Percentiles rank a stretch among this genome's conserved stretches.
Conservation (phyloP, 2,888 invertebrate species). For the Standfussiana lucernea region DNA sequence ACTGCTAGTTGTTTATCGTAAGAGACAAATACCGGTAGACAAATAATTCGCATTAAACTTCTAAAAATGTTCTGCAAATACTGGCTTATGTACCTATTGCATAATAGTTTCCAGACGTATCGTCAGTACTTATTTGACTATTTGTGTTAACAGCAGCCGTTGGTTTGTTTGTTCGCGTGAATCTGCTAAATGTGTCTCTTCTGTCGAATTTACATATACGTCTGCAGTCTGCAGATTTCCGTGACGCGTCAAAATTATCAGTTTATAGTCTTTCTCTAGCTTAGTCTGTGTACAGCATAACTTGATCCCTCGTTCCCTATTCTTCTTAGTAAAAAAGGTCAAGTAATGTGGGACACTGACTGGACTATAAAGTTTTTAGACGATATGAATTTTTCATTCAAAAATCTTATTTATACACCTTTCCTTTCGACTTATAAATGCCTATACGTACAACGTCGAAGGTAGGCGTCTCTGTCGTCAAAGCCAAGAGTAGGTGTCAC, state of each 20-base stretch:
- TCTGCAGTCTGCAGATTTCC: constrained; percentile 19
- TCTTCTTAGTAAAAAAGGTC: neutral
- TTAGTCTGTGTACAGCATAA: neutral
- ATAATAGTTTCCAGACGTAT: constrained; percentile 27
- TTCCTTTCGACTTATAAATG: neutral
- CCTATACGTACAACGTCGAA: neutral
- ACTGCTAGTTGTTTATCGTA: neutral
- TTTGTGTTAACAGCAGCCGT: constrained; percentile 35
- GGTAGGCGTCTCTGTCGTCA: neutral
- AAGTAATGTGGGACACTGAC: neutral
- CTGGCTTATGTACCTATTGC: constrained; percentile 8
- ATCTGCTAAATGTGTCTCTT: constrained; percentile 38
- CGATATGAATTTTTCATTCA: neutral
- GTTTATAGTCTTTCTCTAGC: neutral
- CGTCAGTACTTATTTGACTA: constrained; percentile 15
- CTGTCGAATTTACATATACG: constrained; percentile 19
- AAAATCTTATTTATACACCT: neutral
- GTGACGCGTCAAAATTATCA: neutral
- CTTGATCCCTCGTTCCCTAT: neutral
- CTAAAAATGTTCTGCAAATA: neutral
- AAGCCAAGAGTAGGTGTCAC: neutral
- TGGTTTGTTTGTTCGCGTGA: constrained; percentile 23
- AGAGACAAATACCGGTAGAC: neutral
- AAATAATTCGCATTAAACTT: neutral
- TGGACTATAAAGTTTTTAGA: neutral